These are phyloP conservation scores for Glaucidium brasilianum DNA, from an alignment of 2,113 vertebrate species.

Conservation along the genomic window DNA sequence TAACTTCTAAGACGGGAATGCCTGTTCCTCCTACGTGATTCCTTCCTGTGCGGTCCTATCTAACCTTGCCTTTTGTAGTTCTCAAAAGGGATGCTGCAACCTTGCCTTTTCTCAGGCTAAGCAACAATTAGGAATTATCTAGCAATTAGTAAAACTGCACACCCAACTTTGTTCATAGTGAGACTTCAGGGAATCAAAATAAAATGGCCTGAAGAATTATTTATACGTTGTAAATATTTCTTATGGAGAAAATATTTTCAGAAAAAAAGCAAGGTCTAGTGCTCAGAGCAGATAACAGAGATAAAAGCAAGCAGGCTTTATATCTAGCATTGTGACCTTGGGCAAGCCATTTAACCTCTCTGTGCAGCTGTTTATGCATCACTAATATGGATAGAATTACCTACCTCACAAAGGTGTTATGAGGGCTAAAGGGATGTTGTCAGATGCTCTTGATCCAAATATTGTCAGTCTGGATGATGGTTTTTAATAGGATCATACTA, in stretches of 20 bases:
- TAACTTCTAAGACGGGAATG: background rate
- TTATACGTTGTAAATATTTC: background rate
- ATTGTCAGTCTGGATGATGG: background rate
- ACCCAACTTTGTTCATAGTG: background rate
- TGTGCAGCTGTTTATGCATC: background rate
- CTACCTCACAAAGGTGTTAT: conserved; percentile 43
- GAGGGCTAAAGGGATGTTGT: background rate
- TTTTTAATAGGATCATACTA: background rate
- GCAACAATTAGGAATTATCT: background rate
- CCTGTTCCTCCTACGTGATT: background rate
- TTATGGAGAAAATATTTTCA: background rate
- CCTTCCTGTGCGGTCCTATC: background rate
- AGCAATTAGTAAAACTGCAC: background rate
- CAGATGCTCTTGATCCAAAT: background rate
- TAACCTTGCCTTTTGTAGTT: background rate
- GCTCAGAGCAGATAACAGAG: background rate
- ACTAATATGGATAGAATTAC: conserved; percentile 19
- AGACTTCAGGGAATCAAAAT: background rate
- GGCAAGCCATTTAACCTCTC: conserved; percentile 61
- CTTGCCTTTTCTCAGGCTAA: background rate
- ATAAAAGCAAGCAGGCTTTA: background rate
- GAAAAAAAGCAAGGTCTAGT: background rate
- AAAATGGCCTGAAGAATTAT: background rate
- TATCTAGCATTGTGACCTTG: conserved; percentile 42
- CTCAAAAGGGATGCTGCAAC: background rate